phyloP scores from a whole-genome alignment of 2,113 vertebrate species.

The Bubo blakistoni region DNA sequence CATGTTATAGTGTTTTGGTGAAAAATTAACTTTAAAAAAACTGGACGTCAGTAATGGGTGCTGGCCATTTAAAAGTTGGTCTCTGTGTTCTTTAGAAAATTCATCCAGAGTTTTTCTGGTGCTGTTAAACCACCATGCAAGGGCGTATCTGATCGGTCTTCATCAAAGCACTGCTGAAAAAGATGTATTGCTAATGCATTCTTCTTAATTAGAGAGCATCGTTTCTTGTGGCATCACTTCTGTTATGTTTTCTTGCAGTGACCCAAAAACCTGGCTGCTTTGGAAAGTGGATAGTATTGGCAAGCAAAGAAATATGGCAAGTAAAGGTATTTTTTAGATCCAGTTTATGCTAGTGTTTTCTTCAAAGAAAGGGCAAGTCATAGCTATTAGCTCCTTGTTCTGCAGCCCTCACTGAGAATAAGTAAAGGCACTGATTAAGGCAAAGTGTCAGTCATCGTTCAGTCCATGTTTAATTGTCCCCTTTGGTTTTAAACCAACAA shows the following conservation, averaged over 20 bases:
- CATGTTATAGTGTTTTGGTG: fast-evolving
- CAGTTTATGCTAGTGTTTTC: neutral
- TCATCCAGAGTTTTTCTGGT: neutral
- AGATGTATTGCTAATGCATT: neutral
- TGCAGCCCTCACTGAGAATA: neutral
- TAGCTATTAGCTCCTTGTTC: neutral
- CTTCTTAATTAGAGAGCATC: neutral
- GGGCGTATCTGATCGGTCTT: neutral
- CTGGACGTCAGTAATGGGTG: neutral
- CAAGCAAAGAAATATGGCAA: conserved; percentile 52
- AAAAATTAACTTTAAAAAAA: neutral
- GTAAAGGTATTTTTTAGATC: conserved; percentile 33
- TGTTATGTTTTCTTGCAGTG: conserved; percentile 54
- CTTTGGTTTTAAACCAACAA: neutral
- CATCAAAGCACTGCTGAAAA: neutral
- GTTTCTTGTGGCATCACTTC: conserved; percentile 29
- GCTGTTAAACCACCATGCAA: neutral
- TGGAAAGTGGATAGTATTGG: conserved; percentile 49
- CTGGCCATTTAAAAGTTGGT: neutral
- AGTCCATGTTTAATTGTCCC: neutral
- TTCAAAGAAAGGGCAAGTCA: neutral
- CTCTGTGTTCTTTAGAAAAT: neutral
- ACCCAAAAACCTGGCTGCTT: conserved; percentile 44
- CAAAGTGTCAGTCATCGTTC: neutral
- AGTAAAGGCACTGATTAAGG: neutral